Evolutionary conservation across 1,140 invertebrate genomes (phyloP).

Genomic region (Frieseomelitta varia): DNA sequence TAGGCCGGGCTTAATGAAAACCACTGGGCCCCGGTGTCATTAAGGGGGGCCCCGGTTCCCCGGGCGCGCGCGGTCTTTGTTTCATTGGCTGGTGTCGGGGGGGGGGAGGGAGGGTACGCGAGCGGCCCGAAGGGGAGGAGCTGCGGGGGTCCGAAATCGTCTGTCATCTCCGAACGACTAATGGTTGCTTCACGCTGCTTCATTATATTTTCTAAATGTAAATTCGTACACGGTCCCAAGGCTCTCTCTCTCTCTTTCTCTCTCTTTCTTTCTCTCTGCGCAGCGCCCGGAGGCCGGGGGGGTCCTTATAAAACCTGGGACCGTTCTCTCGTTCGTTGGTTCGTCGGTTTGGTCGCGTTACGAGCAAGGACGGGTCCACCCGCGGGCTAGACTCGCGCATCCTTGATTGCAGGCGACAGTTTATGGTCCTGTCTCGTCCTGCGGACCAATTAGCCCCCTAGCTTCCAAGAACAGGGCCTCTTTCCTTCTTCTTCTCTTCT

Average conservation of each 20-base stretch:
- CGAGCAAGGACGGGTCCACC: conserved; percentile 56
- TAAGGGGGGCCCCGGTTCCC: conserved; percentile 61
- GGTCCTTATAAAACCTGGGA: conserved; percentile 76
- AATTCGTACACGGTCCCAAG: conserved; percentile 80
- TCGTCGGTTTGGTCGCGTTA: conserved; percentile 42
- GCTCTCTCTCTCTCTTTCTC: conserved; percentile 41
- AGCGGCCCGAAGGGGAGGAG: conserved; percentile 65
- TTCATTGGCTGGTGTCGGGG: conserved; percentile 71
- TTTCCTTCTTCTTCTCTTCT: neutral
- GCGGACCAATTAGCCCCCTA: conserved; percentile 80
- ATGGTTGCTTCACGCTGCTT: conserved; percentile 82
- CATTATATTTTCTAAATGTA: conserved; percentile 83
- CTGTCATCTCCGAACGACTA: conserved; percentile 82
- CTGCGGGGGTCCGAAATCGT: conserved; percentile 82
- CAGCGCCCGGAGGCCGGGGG: conserved; percentile 64
- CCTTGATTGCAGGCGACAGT: conserved; percentile 82
- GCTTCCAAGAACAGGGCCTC: conserved; percentile 76
- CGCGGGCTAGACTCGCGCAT: conserved; percentile 76
- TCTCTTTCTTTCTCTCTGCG: neutral
- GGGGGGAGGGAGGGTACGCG: conserved; percentile 44
- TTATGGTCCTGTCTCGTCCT: conserved; percentile 79
- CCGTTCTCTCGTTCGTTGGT: conserved; percentile 38
- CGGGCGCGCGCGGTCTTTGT: conserved; percentile 71
- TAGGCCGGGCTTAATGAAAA: conserved; percentile 68
- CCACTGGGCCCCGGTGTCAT: conserved; percentile 72